These are phyloP conservation scores for Silvanus unidentatus DNA, from an alignment of 2,888 invertebrate genomes.

Conservation along the genomic window DNA sequence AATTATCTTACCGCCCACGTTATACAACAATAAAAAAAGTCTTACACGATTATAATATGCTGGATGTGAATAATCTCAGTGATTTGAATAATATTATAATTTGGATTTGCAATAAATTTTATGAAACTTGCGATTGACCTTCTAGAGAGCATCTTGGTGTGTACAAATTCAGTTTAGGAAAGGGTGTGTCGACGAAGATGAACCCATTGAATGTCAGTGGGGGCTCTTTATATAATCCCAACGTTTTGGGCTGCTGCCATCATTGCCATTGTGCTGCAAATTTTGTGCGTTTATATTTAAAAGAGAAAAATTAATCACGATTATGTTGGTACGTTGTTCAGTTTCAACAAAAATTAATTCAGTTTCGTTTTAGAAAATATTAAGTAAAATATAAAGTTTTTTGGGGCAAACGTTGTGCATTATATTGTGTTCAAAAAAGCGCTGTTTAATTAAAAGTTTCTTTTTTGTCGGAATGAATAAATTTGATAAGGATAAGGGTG, in stretches of 20 bases:
- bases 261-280: conserved; percentile 13
- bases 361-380: neutral
- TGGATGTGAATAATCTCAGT: too few species aligned
- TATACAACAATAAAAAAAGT: neutral
- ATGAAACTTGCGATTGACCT: conserved; percentile 1
- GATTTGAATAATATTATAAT: too few species aligned
- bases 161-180: conserved; percentile 23
- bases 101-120: conserved; percentile 3
- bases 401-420: neutral
- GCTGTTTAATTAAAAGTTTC: neutral
- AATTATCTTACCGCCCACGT: neutral
- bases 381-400: neutral
- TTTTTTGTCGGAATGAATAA: too few species aligned
- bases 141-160: conserved; percentile 4
- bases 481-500: too few species aligned
- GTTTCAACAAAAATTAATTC: neutral
- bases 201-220: conserved; percentile 29
- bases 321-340: conserved; percentile 15
- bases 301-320: too few species aligned
- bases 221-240: conserved; percentile 32
- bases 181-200: conserved; percentile 33
- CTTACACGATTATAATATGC: too few species aligned
- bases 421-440: neutral
- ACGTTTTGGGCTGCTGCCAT: conserved; percentile 14
- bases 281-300: conserved; percentile 10